Evolutionary conservation across 2,113 vertebrate species (phyloP).

Genomic region (Prunella fulvescens): DNA sequence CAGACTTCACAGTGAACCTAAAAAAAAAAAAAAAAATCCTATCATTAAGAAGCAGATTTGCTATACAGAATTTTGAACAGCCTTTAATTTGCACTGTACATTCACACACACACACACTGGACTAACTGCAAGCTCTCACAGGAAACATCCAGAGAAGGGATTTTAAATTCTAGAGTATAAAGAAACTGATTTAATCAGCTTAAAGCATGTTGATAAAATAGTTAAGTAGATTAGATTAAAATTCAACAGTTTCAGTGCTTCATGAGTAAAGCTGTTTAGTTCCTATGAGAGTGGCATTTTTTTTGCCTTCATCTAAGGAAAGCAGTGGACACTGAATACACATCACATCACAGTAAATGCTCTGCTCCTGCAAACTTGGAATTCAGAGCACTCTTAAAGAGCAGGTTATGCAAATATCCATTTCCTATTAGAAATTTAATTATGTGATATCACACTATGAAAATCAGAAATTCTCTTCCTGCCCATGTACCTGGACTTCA

Average conservation of each 20-base stretch:
- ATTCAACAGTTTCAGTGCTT: not conserved
- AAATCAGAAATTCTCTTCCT: not conserved
- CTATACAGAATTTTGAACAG: slow-evolving; percentile 13
- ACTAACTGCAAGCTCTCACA: not conserved
- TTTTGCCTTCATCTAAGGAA: not conserved
- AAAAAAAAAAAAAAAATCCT: not conserved
- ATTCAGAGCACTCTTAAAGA: not conserved
- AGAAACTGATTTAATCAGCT: slow-evolving; percentile 9
- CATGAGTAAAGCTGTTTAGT: not conserved
- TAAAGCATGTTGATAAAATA: slow-evolving; percentile 9
- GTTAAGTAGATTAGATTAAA: slow-evolving; percentile 21
- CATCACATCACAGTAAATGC: not conserved
- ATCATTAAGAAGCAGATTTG: not conserved
- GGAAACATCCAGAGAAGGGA: not conserved
- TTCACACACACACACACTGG: not conserved
- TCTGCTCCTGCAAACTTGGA: not conserved
- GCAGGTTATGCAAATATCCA: not conserved
- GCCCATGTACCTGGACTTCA: not conserved
- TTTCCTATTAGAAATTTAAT: not conserved
- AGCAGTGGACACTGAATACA: not conserved
- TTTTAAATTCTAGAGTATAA: slow-evolving; percentile 16
- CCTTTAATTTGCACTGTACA: slow-evolving; percentile 2
- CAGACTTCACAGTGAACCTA: slow-evolving; percentile 7
- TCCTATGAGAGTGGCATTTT: not conserved
- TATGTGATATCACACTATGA: not conserved